A percentile compares a stretch with the other conserved stretches of the same genome.
phyloP scores from a whole-genome alignment of 1,140 invertebrate species.

The Bombus affinis region DNA sequence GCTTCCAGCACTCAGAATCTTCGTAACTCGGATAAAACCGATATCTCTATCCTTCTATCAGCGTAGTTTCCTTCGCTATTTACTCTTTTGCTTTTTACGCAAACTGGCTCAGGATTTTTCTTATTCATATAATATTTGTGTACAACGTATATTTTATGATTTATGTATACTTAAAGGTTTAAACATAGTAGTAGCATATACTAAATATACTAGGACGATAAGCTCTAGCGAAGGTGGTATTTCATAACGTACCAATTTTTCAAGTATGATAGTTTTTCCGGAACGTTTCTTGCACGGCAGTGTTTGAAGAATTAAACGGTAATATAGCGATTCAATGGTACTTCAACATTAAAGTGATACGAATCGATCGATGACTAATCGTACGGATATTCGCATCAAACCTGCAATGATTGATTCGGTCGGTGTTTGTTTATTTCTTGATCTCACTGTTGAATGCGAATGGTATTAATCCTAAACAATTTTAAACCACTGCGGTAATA shows the following conservation, averaged over 20 bases:
- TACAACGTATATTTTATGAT: background rate
- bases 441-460: background rate
- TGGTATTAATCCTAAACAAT: background rate
- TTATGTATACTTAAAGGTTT: background rate
- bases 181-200: background rate
- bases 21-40: background rate
- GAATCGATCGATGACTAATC: background rate
- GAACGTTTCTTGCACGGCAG: background rate
- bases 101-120: conserved; percentile 30
- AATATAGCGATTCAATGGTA: background rate
- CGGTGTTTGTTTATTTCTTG: background rate
- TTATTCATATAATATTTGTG: background rate
- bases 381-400: background rate
- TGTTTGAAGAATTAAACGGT: background rate
- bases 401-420: no score
- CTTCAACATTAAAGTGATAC: background rate
- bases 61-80: conserved; percentile 34
- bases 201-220: background rate
- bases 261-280: no score
- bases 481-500: background rate
- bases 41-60: background rate
- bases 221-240: background rate
- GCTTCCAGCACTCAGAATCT: conserved; percentile 30
- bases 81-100: conserved; percentile 7
- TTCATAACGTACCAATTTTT: background rate